Evolutionary conservation across 2,113 vertebrate species (phyloP).

Genomic region (Ageneiosus marmoratus): DNA sequence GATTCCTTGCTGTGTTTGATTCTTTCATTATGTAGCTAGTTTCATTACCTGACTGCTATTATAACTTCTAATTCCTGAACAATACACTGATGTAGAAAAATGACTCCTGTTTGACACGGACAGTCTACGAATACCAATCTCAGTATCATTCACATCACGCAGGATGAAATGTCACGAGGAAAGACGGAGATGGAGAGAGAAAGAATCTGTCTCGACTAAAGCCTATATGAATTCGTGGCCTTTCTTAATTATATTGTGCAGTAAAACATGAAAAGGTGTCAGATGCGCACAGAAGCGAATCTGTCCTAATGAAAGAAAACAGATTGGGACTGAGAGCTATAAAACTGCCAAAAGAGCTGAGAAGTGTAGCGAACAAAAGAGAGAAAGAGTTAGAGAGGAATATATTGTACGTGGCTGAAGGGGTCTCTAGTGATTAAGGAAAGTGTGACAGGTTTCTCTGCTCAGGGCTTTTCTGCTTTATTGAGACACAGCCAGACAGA

Average conservation of each 20-base stretch:
- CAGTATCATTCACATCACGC: neutral
- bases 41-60: neutral
- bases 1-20: neutral
- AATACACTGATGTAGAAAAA: neutral
- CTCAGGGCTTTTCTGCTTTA: constrained; percentile 35
- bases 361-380: constrained; percentile 46
- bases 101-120: neutral
- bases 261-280: constrained; percentile 72
- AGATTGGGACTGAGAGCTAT: constrained; percentile 67
- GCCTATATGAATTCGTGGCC: constrained; percentile 58
- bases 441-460: constrained; percentile 31
- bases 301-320: constrained; percentile 79
- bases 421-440: constrained; percentile 43
- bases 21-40: neutral
- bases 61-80: neutral
- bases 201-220: constrained; percentile 22
- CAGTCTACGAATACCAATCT: neutral
- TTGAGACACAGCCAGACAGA: constrained; percentile 7
- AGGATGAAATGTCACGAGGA: neutral
- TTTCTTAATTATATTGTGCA: constrained; percentile 75
- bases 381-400: constrained; percentile 1
- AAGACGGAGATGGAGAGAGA: neutral
- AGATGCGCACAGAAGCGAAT: constrained; percentile 69
- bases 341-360: constrained; percentile 64
- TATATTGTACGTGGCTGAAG: constrained; percentile 31